Conservation (phyloP, 92 coral and sea anemone genomes). For the Galaxea fascicularis region DNA sequence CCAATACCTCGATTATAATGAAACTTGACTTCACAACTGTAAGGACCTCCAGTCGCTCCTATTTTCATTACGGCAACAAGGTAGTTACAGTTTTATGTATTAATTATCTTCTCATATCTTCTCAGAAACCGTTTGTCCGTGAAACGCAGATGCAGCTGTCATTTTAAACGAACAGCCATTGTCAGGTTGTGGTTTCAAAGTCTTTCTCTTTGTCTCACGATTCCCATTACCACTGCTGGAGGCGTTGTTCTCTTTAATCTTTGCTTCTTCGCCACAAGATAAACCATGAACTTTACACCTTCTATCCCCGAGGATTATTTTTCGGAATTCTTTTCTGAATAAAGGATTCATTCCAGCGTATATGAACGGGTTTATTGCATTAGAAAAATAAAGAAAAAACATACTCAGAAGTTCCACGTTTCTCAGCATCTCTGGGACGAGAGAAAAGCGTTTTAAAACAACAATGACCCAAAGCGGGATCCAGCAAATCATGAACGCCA, state of each 20-base stretch:
- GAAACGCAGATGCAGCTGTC: no score
- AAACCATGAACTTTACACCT: not conserved
- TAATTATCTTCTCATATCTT: no score
- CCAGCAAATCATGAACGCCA: constrained; percentile 23
- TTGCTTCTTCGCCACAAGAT: not conserved
- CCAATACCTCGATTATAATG: no score
- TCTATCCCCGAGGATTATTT: not conserved
- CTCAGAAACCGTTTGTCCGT: no score
- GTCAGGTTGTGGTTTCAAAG: no score
- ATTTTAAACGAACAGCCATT: no score
- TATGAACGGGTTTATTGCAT: constrained; percentile 28
- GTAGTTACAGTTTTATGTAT: no score
- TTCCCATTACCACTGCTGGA: not conserved
- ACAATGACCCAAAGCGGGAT: constrained; percentile 29
- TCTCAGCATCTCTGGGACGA: not conserved
- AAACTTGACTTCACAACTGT: no score
- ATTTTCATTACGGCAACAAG: no score
- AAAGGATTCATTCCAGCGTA: constrained; percentile 32
- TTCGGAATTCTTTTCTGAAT: constrained; percentile 19
- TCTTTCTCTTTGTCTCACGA: not conserved
- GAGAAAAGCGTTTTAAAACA: not conserved
- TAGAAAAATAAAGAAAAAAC: constrained; percentile 8
- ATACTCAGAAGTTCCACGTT: constrained; percentile 3
- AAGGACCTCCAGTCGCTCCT: no score
- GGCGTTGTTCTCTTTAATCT: not conserved